phyloP scores from a whole-genome alignment of 2,113 vertebrate genomes.

The Pimephales promelas region DNA sequence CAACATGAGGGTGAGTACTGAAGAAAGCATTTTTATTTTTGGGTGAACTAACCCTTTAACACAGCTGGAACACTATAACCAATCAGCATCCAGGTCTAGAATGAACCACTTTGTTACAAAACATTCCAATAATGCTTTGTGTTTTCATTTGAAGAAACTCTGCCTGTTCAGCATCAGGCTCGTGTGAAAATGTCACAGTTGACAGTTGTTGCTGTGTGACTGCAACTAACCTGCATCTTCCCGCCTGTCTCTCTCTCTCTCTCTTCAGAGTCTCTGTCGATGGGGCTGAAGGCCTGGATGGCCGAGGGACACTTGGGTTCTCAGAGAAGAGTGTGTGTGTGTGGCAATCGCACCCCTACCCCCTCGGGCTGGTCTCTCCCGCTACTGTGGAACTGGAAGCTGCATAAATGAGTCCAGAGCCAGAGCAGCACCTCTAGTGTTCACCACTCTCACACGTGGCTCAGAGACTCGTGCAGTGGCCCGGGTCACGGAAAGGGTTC shows the following conservation, averaged over 20 bases:
- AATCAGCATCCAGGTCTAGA: too few species aligned
- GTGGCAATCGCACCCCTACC: constrained; percentile 53
- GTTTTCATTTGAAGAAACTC: too few species aligned
- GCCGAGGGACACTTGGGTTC: constrained; percentile 62
- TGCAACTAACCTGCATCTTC: not conserved
- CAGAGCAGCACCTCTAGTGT: constrained; percentile 29
- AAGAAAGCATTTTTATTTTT: too few species aligned
- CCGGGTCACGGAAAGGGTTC: not conserved
- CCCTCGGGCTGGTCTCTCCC: constrained; percentile 63
- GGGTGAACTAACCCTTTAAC: too few species aligned
- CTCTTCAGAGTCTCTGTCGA: constrained; percentile 66
- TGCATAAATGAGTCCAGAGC: constrained; percentile 70
- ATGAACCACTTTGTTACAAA: too few species aligned
- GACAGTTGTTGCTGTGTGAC: too few species aligned
- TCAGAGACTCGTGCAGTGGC: not conserved
- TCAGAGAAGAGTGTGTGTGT: constrained; percentile 58
- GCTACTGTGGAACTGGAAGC: constrained; percentile 80
- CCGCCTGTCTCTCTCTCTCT: constrained; percentile 9
- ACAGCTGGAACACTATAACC: too few species aligned
- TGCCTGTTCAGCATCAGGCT: not conserved
- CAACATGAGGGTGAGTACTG: too few species aligned
- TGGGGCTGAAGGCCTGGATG: constrained; percentile 69
- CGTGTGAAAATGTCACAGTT: not conserved
- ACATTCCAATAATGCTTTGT: too few species aligned
- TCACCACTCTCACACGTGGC: constrained; percentile 1